Percentiles rank a stretch among this genome's conserved stretches.
Conservation (phyloP, 2,888 invertebrate genomes). For the Polyommatus iphigenia region DNA sequence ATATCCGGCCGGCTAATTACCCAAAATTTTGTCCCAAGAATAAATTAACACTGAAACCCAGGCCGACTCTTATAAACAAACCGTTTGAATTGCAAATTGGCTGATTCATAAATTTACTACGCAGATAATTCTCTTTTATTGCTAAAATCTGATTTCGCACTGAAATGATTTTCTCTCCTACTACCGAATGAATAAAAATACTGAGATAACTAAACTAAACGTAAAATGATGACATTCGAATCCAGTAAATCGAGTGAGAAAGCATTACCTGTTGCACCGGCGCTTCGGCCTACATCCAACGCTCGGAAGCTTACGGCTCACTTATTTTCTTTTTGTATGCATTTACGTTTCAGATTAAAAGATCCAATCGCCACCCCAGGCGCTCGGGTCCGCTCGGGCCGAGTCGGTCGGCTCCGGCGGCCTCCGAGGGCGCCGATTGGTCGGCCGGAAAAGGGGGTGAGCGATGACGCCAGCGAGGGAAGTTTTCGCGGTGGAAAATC, state of each 20-base stretch:
- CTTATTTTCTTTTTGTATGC: slow-evolving; percentile 75
- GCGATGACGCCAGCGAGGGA: slow-evolving; percentile 74
- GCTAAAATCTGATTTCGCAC: slow-evolving; percentile 16
- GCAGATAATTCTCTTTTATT: slow-evolving; percentile 40
- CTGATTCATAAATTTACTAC: slow-evolving; percentile 56
- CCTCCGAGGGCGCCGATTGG: slow-evolving; percentile 59
- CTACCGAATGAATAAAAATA: not conserved
- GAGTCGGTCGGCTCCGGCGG: slow-evolving; percentile 58
- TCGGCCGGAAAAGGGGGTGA: slow-evolving; percentile 61
- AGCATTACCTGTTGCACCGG: slow-evolving; percentile 69
- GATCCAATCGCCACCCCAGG: slow-evolving; percentile 73
- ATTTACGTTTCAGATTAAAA: slow-evolving; percentile 80
- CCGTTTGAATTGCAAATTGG: slow-evolving; percentile 68
- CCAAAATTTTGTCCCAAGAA: slow-evolving; percentile 58
- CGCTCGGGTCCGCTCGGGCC: slow-evolving; percentile 60
- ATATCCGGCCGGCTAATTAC: slow-evolving; percentile 49
- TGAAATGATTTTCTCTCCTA: not conserved
- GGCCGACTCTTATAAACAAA: slow-evolving; percentile 56
- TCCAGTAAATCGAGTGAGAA: slow-evolving; percentile 43
- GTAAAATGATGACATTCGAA: slow-evolving; percentile 12
- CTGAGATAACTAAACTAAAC: not conserved
- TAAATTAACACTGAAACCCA: slow-evolving; percentile 65
- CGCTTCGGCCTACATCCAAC: slow-evolving; percentile 55
- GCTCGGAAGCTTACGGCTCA: slow-evolving; percentile 61
- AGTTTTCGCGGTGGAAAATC: slow-evolving; percentile 75